Evolutionary conservation across 2,888 invertebrate genomes (phyloP).

Genomic region (Aphodius granarius): DNA sequence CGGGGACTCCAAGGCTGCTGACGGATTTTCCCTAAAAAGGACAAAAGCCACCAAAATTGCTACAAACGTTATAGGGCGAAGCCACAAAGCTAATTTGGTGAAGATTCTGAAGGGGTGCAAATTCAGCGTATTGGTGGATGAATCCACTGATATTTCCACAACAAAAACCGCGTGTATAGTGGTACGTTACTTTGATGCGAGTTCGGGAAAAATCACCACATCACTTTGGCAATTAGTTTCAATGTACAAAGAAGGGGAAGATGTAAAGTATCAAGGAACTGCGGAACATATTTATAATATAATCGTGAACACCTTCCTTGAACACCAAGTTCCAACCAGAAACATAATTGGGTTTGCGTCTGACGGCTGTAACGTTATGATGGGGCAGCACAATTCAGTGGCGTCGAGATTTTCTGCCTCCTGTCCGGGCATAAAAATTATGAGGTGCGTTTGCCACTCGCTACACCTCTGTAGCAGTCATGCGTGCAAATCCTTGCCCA

Average conservation of each 20-base stretch:
- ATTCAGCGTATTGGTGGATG: constrained; percentile 39
- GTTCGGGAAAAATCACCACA: background rate
- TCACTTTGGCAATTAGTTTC: background rate
- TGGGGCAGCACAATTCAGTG: constrained; percentile 42
- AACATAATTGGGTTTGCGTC: constrained; percentile 46
- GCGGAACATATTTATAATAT: constrained; percentile 1
- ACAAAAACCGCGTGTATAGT: constrained; percentile 33
- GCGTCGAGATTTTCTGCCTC: constrained; percentile 37
- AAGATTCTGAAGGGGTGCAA: constrained; percentile 32
- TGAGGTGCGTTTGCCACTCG: constrained; percentile 43
- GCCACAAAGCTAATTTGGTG: constrained; percentile 20
- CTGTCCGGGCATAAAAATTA: constrained; percentile 40
- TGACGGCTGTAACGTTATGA: constrained; percentile 46
- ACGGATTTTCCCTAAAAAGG: background rate
- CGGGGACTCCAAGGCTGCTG: background rate
- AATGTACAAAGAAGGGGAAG: background rate
- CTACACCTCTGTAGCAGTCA: constrained; percentile 43
- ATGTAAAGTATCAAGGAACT: background rate
- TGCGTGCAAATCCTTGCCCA: constrained; percentile 42
- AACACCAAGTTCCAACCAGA: constrained; percentile 34
- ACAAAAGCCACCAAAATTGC: background rate
- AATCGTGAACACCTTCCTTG: constrained; percentile 20
- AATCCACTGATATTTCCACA: constrained; percentile 40
- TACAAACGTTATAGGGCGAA: background rate
- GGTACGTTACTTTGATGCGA: background rate